Evolutionary conservation across 2,113 vertebrate genomes (phyloP).

Genomic region (Pelodiscus sinensis): DNA sequence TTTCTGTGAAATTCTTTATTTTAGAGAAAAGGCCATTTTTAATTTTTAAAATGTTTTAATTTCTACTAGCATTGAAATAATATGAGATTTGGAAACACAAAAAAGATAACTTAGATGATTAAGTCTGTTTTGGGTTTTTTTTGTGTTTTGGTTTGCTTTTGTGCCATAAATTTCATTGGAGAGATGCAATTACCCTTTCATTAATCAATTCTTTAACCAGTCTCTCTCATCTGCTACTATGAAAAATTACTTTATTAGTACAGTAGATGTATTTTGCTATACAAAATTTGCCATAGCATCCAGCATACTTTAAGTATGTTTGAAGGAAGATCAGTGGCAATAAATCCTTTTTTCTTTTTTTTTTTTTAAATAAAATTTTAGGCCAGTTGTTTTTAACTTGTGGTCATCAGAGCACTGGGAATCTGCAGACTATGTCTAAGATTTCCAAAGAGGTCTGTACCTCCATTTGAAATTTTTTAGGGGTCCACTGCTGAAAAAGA

Average conservation of each 20-base stretch:
- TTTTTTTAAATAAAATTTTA: not conserved
- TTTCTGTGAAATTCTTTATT: not conserved
- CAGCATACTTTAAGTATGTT: not conserved
- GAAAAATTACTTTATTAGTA: conserved; percentile 31
- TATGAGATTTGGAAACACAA: not conserved
- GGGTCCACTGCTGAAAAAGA: no score
- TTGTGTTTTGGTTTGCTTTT: not conserved
- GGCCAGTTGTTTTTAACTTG: no score
- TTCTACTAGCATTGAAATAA: not conserved
- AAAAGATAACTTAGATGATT: not conserved
- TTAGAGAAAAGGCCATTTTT: not conserved
- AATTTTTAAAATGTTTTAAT: not conserved
- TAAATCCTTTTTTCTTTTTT: not conserved
- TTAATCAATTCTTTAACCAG: not conserved
- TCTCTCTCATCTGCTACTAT: conserved; percentile 19
- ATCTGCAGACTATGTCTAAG: no score
- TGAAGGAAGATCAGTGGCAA: not conserved
- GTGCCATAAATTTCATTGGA: not conserved
- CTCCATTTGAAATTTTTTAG: no score
- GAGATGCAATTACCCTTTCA: conserved; percentile 9
- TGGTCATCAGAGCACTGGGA: no score
- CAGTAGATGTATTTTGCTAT: conserved; percentile 24
- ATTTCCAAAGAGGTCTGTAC: no score
- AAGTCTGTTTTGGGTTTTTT: not conserved
- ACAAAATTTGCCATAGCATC: not conserved